Conservation (phyloP, 1,140 invertebrate genomes). For the Drosophila quadrilineata region DNA sequence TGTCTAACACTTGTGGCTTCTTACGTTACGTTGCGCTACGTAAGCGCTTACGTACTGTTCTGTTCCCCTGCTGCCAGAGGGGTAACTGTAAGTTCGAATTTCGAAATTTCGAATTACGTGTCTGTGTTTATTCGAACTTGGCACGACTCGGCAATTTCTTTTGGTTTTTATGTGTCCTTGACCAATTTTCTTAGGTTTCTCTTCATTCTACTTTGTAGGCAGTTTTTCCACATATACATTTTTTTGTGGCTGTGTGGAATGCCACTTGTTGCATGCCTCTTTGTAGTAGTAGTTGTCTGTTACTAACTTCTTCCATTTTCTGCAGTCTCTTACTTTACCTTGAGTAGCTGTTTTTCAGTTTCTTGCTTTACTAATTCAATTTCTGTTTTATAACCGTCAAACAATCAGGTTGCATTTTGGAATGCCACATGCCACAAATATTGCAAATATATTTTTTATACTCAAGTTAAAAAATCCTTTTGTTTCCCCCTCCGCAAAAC, state of each 20-base stretch:
- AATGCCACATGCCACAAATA: constrained; percentile 57
- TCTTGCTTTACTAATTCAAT: constrained; percentile 4
- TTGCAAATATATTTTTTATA: constrained; percentile 54
- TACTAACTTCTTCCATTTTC: neutral
- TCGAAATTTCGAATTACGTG: constrained; percentile 22
- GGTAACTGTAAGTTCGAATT: constrained; percentile 1
- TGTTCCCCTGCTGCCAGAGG: neutral
- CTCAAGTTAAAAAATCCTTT: constrained; percentile 9
- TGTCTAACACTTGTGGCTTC: constrained; percentile 66
- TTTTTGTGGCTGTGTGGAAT: neutral
- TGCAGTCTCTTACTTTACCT: too few relatives aligned
- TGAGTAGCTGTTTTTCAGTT: neutral
- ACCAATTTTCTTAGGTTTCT: constrained; percentile 50
- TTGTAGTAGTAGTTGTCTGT: neutral
- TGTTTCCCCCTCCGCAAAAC: neutral
- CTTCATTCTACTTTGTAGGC: constrained; percentile 4
- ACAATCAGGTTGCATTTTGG: constrained; percentile 46
- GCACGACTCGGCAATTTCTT: neutral
- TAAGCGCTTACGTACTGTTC: constrained; percentile 1
- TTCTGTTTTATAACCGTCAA: constrained; percentile 44
- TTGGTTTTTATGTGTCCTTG: constrained; percentile 51
- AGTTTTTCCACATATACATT: neutral
- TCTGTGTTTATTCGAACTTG: neutral
- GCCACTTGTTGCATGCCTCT: neutral
- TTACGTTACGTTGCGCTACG: constrained; percentile 14